phyloP scores from a whole-genome alignment of 2,888 invertebrate genomes.

The Scaptomyza tumidula region DNA sequence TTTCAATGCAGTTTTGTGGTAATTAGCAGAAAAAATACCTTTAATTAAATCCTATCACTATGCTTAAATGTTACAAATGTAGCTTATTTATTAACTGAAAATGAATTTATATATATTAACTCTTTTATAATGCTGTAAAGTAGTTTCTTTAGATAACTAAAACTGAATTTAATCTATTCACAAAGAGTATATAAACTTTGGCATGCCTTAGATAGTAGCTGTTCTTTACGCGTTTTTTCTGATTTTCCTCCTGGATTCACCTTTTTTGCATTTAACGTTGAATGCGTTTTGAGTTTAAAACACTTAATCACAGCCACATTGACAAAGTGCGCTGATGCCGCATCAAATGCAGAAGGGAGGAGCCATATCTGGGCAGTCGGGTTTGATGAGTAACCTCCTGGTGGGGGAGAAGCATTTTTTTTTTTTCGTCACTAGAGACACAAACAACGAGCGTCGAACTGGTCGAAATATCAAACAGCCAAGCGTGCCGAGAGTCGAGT shows the following conservation, averaged over 20 bases:
- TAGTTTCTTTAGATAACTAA: too few species aligned
- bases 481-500: conserved; percentile 5
- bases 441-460: conserved; percentile 46
- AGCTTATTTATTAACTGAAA: neutral
- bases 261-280: conserved; percentile 67
- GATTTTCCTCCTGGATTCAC: conserved; percentile 26
- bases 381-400: neutral
- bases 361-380: conserved; percentile 25
- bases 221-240: conserved; percentile 6
- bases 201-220: neutral
- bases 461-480: conserved; percentile 66
- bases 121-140: neutral
- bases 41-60: neutral
- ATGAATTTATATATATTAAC: neutral
- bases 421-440: conserved; percentile 31
- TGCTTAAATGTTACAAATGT: neutral
- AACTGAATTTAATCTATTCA: neutral
- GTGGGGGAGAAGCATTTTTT: neutral
- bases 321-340: conserved; percentile 73
- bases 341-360: conserved; percentile 69
- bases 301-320: conserved; percentile 75
- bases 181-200: conserved; percentile 14
- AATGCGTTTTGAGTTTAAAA: conserved; percentile 77
- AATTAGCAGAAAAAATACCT: neutral
- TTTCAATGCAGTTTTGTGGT: neutral